Conservation (phyloP, 2,797 vertebrate genomes). For the Pseudocheirus occidentalis region DNA sequence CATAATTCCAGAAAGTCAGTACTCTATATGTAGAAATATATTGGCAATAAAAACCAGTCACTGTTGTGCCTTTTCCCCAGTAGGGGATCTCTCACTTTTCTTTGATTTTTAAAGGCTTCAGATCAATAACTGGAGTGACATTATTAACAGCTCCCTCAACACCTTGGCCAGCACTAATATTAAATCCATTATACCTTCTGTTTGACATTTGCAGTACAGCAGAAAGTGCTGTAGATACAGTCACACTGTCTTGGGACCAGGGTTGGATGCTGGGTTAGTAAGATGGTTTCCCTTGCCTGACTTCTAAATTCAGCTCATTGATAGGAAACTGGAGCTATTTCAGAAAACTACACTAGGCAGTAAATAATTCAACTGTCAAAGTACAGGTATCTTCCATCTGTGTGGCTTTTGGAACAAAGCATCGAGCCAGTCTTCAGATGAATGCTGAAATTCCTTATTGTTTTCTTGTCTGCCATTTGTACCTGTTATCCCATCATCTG, state of each 20-base stretch:
- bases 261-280: constrained; percentile 82
- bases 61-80: constrained; percentile 83
- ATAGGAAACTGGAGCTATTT: constrained; percentile 81
- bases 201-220: constrained; percentile 87
- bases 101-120: constrained; percentile 87
- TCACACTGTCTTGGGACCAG: constrained; percentile 84
- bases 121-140: constrained; percentile 88
- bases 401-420: constrained; percentile 75
- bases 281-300: constrained; percentile 82
- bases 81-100: constrained; percentile 86
- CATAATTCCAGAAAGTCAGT: constrained; percentile 83
- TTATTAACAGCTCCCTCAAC: constrained; percentile 90
- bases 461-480: constrained; percentile 72
- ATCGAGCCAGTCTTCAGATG: constrained; percentile 72
- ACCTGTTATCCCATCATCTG: constrained; percentile 73
- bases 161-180: constrained; percentile 87
- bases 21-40: constrained; percentile 86
- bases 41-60: constrained; percentile 86
- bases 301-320: constrained; percentile 83
- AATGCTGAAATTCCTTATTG: constrained; percentile 74
- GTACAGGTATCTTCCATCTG: constrained; percentile 40
- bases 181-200: constrained; percentile 87
- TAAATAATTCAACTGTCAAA: constrained; percentile 80
- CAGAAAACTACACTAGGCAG: constrained; percentile 66
- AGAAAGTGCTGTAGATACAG: constrained; percentile 87